Conservation (phyloP, 2,888 invertebrate genomes). For the Nineta flava region DNA sequence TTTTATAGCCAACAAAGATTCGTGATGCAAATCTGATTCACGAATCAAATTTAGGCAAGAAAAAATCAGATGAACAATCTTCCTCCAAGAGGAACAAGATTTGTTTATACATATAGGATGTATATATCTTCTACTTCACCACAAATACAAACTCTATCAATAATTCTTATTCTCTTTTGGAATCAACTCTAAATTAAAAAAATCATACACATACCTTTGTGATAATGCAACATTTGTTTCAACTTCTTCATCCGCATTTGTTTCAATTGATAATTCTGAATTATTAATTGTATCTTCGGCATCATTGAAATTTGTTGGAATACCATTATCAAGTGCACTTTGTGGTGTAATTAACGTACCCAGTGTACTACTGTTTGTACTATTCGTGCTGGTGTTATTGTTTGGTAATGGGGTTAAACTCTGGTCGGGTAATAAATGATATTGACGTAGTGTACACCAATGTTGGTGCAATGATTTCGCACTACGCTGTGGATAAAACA, state of each 20-base stretch:
- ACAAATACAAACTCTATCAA: too few relatives aligned
- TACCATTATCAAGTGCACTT: constrained; percentile 1
- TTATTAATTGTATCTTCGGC: constrained; percentile 82
- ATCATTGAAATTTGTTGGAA: constrained; percentile 60
- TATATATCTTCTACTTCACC: too few relatives aligned
- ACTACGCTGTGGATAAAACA: constrained; percentile 79
- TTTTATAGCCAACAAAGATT: too few relatives aligned
- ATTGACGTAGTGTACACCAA: constrained; percentile 87
- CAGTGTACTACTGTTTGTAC: neutral
- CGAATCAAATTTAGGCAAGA: too few relatives aligned
- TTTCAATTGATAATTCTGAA: constrained; percentile 47
- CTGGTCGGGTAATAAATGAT: constrained; percentile 82
- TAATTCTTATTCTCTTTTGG: too few relatives aligned
- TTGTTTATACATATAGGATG: too few relatives aligned
- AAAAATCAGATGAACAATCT: too few relatives aligned
- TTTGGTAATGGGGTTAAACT: constrained; percentile 33
- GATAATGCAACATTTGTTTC: constrained; percentile 62
- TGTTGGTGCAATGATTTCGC: constrained; percentile 71
- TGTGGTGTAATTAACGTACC: constrained; percentile 6
- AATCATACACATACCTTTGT: constrained; percentile 34
- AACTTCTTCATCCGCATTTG: constrained; percentile 64
- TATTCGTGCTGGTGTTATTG: constrained; percentile 7
- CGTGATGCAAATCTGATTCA: too few relatives aligned
- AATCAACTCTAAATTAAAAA: too few relatives aligned
- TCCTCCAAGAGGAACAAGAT: too few relatives aligned